These are phyloP conservation scores for Celastrina argiolus DNA, from an alignment of 2,888 invertebrate species.

Conservation along the genomic window DNA sequence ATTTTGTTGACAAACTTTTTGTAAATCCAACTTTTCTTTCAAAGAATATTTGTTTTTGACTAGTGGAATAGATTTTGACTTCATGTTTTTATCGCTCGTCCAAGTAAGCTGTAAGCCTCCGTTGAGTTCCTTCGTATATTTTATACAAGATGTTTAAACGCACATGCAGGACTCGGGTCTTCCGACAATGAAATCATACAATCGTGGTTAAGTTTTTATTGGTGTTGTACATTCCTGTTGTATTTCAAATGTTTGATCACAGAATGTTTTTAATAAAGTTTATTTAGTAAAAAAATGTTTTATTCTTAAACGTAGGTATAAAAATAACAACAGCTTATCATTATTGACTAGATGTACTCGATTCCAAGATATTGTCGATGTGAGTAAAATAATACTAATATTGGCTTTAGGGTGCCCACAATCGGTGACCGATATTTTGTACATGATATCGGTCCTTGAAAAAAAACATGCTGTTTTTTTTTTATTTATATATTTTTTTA, in stretches of 20 bases:
- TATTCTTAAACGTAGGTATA: conserved; percentile 36
- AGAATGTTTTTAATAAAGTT: conserved; percentile 53
- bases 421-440: no score
- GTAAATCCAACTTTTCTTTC: neutral
- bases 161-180: neutral
- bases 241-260: conserved; percentile 42
- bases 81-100: neutral
- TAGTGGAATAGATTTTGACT: conserved; percentile 20
- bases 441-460: no score
- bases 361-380: conserved; percentile 19
- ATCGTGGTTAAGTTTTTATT: conserved; percentile 62
- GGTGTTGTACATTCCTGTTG: conserved; percentile 66
- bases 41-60: neutral
- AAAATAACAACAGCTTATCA: conserved; percentile 52
- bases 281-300: conserved; percentile 53
- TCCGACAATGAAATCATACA: conserved; percentile 28
- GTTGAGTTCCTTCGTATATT: neutral
- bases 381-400: neutral
- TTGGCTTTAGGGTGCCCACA: no score
- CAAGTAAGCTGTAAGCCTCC: neutral
- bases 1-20: neutral
- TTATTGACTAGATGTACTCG: conserved; percentile 69
- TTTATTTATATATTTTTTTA: no score
- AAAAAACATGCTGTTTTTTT: no score
- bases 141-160: neutral